Conservation (phyloP, 2,888 invertebrate species). For the Erebia palarica region DNA sequence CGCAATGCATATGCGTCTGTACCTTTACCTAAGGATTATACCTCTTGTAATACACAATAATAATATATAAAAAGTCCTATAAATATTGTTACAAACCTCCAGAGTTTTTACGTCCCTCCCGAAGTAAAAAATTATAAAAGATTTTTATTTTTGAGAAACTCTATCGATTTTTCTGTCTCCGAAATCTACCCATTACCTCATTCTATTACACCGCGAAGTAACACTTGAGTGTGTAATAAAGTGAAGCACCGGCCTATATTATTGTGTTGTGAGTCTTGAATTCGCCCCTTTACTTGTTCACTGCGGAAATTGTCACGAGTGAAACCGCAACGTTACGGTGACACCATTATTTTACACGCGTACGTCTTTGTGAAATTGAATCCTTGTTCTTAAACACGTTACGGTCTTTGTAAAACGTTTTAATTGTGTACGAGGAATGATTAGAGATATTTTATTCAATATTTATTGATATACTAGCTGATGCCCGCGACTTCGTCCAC, state of each 20-base stretch:
- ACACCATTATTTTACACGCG: conserved; percentile 15
- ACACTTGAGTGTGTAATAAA: conserved; percentile 54
- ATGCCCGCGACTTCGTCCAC: no score
- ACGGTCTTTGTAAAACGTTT: no score
- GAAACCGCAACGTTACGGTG: background rate
- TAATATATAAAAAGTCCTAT: no score
- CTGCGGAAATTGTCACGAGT: conserved; percentile 30
- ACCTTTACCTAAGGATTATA: no score
- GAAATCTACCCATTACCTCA: conserved; percentile 47
- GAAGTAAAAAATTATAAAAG: no score
- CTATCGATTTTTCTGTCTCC: conserved; percentile 36
- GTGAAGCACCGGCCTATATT: conserved; percentile 50
- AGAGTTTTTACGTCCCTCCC: no score
- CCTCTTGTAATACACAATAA: no score
- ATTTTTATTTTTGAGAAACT: conserved; percentile 15
- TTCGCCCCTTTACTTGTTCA: conserved; percentile 15
- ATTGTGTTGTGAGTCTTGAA: conserved; percentile 42
- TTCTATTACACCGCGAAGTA: conserved; percentile 52
- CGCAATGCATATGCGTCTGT: no score
- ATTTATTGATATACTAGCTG: background rate
- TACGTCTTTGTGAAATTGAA: background rate
- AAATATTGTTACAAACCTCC: no score
- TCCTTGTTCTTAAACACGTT: background rate
- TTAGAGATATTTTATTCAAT: background rate
- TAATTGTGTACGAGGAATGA: no score